Conservation (phyloP, 2,113 vertebrate species). For the Pseudorectes ferrugineus region DNA sequence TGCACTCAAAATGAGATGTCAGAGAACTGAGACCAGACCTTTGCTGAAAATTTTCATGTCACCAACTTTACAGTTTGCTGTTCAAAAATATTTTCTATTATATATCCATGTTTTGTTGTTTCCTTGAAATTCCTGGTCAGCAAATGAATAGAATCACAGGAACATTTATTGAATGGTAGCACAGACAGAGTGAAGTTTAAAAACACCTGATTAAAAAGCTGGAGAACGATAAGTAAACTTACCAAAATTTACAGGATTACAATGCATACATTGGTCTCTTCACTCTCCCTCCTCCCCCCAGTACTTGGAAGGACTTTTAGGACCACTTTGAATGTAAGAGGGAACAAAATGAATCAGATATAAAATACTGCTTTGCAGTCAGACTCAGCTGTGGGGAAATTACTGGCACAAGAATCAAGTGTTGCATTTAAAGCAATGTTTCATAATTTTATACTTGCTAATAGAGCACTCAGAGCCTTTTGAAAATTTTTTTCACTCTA, state of each 20-base stretch:
- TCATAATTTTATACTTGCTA: background rate
- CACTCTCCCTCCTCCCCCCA: background rate
- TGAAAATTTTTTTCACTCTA: background rate
- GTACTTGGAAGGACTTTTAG: background rate
- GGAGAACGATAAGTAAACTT: background rate
- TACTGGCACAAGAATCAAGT: background rate
- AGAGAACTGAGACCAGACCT: background rate
- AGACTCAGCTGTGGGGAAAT: background rate
- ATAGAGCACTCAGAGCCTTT: background rate
- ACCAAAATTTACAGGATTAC: background rate
- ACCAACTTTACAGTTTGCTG: background rate
- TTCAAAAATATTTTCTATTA: background rate
- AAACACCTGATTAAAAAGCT: background rate
- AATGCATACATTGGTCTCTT: background rate
- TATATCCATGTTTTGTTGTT: background rate
- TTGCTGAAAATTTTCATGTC: background rate
- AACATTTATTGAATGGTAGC: background rate
- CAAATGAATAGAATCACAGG: background rate
- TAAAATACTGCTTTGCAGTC: background rate
- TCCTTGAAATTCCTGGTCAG: background rate
- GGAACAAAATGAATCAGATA: background rate
- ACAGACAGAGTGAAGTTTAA: background rate
- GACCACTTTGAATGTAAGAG: background rate
- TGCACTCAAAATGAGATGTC: background rate
- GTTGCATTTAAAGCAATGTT: background rate